These are phyloP conservation scores for Sinocyclocheilus anophthalmus DNA, from an alignment of 2,113 vertebrate species.

Conservation along the genomic window DNA sequence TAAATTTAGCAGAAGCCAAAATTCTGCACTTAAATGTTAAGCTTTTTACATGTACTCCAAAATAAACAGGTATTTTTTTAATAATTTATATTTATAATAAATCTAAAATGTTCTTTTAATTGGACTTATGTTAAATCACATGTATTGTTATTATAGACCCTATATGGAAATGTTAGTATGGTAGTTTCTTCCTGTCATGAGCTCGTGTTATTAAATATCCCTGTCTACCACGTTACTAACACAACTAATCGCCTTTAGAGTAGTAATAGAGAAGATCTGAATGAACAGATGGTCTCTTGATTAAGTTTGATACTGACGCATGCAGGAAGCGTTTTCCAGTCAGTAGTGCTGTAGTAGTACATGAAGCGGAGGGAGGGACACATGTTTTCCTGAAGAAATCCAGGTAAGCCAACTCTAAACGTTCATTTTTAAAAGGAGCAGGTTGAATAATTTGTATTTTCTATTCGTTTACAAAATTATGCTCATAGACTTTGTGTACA, in stretches of 20 bases:
- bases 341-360: not conserved
- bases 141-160: not conserved
- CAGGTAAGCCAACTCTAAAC: slow-evolving; percentile 1
- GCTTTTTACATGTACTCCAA: not conserved
- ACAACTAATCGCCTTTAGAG: slow-evolving; percentile 72
- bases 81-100: no score
- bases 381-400: not conserved
- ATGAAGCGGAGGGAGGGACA: not conserved
- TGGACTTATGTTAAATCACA: not conserved
- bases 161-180: not conserved
- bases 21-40: not conserved
- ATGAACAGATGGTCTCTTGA: slow-evolving; percentile 78
- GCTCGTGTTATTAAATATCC: slow-evolving; percentile 72
- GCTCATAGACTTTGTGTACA: no score
- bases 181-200: slow-evolving; percentile 66
- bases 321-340: slow-evolving; percentile 49
- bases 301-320: slow-evolving; percentile 68
- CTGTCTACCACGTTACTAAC: slow-evolving; percentile 25
- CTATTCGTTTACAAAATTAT: not conserved
- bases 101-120: not conserved
- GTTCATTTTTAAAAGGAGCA: not conserved
- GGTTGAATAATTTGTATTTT: not conserved
- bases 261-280: slow-evolving; percentile 71
- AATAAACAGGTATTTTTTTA: not conserved
- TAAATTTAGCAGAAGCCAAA: not conserved